Evolutionary conservation across 1,140 invertebrate species (phyloP), one percentile per base, ranked within the genome.

Genomic region (Trissolcus basalis): DNA sequence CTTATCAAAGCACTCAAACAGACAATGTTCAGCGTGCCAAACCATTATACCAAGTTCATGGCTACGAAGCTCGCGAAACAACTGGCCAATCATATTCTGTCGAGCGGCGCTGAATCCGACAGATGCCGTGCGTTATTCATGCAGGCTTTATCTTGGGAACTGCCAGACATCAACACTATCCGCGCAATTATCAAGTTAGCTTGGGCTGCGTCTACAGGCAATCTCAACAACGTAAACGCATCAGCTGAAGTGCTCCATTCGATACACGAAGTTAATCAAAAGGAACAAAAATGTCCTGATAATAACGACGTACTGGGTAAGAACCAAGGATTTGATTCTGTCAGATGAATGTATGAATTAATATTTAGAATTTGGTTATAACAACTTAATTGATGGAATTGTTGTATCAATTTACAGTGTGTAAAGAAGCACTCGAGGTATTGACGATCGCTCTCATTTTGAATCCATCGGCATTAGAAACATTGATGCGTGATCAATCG

Each of bases 361-460:
- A n/a, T n/a, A n/a, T n/a, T n/a, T n/a, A n/a, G n/a, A n/a, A n/a
- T n/a, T n/a, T n/a, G n/a, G n/a, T n/a, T n/a, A n/a, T n/a, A 4
- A 39, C 1, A 39, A 9, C n/a, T 39, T 39, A 9, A 11, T 39
- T 3, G n/a, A 39, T 11, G 2, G 9, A 3, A 39, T n/a, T 39
- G n/a, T 39, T 9, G 9, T 39, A 2, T 39, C 3, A 9, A 9
- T 39, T 39, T 75, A 71, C 89, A 82, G 93, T 98, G 74, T 97
- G 96, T 82, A 94, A 95, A 80, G 97, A 98, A 88, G 95, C 96
- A 15, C 89, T 98, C 78, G 97, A 98, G 89, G 93, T 97, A 19
- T 88, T 99, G 45, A 96, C 96, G 45, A 90, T 91, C 55, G 93
- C 94, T 75, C 91, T 98, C 80, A 93, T 96, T 19, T 87, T 98